These are phyloP conservation scores for Ifrita kowaldi DNA, from an alignment of 2,113 vertebrate species.

Conservation along the genomic window DNA sequence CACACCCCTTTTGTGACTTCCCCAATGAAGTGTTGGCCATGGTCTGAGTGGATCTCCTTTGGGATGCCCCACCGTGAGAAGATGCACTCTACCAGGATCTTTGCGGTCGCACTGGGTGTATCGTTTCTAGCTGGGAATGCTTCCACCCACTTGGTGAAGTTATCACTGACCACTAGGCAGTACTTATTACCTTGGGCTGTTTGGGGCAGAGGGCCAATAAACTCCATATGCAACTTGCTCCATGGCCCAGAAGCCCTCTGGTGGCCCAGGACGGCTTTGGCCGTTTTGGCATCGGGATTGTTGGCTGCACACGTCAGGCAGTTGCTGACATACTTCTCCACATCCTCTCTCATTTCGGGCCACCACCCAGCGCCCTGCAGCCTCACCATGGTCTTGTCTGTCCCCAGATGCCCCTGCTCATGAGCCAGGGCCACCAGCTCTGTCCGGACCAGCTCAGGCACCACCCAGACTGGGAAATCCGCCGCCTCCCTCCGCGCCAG, in stretches of 20 bases:
- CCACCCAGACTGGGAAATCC: constrained; percentile 37
- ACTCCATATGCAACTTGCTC: constrained; percentile 51
- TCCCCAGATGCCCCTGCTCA: constrained; percentile 34
- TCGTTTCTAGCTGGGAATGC: constrained; percentile 3
- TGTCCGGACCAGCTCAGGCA: neutral
- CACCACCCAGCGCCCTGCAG: constrained; percentile 44
- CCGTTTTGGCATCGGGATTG: neutral
- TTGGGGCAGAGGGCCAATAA: constrained; percentile 42
- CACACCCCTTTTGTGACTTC: constrained; percentile 26
- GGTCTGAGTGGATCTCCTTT: constrained; percentile 25
- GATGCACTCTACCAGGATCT: constrained; percentile 29
- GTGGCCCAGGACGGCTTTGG: constrained; percentile 17
- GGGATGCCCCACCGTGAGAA: constrained; percentile 31
- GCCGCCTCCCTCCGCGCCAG: neutral
- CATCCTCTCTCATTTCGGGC: constrained; percentile 51
- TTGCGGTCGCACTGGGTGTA: neutral
- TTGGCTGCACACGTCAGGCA: constrained; percentile 27
- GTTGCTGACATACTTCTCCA: constrained; percentile 54
- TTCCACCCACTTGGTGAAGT: constrained; percentile 51
- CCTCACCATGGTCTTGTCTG: constrained; percentile 51
- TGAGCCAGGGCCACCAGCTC: constrained; percentile 55
- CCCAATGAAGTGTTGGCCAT: neutral
- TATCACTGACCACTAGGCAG: constrained; percentile 44
- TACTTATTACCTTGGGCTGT: constrained; percentile 41
- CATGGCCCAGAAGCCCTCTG: constrained; percentile 50